phyloP scores from a whole-genome alignment of 2,113 vertebrate genomes.

The Notiomystis cincta region DNA sequence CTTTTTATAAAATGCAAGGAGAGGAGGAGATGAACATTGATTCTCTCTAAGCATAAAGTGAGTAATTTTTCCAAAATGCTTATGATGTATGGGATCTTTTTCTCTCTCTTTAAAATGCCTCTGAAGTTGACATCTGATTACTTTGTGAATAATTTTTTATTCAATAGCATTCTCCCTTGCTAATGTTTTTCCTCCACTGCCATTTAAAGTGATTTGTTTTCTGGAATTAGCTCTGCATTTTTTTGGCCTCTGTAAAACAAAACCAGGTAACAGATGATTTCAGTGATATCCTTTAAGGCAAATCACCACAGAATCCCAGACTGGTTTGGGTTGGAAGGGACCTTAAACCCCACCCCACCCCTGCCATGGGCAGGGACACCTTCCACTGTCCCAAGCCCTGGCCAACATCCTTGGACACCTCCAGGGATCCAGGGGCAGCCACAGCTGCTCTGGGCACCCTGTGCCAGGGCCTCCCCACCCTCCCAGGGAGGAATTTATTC shows the following conservation, averaged over 20 bases:
- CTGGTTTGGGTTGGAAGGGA: background rate
- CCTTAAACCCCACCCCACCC: background rate
- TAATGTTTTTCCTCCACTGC: background rate
- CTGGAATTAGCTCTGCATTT: background rate
- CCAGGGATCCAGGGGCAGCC: background rate
- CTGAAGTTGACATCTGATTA: background rate
- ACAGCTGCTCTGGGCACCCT: background rate
- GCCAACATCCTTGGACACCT: fast-evolving
- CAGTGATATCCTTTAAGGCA: background rate
- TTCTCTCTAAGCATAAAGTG: background rate
- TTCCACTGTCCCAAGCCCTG: fast-evolving
- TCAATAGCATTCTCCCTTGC: background rate
- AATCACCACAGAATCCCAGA: background rate
- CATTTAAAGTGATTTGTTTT: background rate
- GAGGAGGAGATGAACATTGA: background rate
- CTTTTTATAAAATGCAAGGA: background rate
- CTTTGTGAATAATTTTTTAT: background rate
- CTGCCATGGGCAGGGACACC: background rate
- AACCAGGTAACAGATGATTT: background rate
- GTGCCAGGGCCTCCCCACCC: background rate
- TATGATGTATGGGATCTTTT: background rate
- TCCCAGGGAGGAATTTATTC: background rate
- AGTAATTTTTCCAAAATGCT: background rate
- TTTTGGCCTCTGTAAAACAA: background rate
- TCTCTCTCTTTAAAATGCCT: background rate